Evolutionary conservation across 2,888 invertebrate genomes (phyloP), one percentile per base, ranked within the genome.

Genomic region (Clunio marinus): DNA sequence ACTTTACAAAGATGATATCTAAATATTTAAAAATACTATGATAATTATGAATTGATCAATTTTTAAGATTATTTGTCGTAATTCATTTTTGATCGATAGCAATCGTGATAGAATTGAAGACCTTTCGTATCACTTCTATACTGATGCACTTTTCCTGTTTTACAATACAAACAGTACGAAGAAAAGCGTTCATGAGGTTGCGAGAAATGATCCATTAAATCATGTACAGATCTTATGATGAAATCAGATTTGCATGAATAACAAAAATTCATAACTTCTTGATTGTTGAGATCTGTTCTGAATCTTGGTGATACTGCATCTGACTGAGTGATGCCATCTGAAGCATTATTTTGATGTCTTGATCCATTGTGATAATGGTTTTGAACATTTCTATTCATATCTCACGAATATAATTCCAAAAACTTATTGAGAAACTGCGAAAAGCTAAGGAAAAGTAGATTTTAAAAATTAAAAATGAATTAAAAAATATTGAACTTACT

Each of bases 71-170:
- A 66, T 55, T 66, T 66, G 24, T 66, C 66, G 17, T 66, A 66
- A 24, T 35, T 35, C 66, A 66, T 66, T 66, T 55, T 66, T n/a
- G 66, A 66, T 28, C 68, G 57, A 20, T 41, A 68, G 28, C 68
- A 68, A 20, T 68, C 68, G 20, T 68, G 68, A 27, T 68, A 68
- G 28, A 58, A 45, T 41, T 68, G 58, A 1, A 41, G 10, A 7
- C 68, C 68, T 58, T 68, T 68, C 10, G 8, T 24, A n/a, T 66
- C 15, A 4, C 58, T 58, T 68, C 35, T 68, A 17, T 68, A 68
- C 22, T 68, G 68, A 68, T 68, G 68, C 22, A 68, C 58, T 57
- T 68, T 68, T 57, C 68, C 68, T 27, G 66, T 66, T 25, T 58
- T 57, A 25, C 68, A 68, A 37, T 68, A 68, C n/a, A 68, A 20